Evolutionary conservation across 2,797 vertebrate genomes (phyloP).

Genomic region (Scolopax bukidnonensis): DNA sequence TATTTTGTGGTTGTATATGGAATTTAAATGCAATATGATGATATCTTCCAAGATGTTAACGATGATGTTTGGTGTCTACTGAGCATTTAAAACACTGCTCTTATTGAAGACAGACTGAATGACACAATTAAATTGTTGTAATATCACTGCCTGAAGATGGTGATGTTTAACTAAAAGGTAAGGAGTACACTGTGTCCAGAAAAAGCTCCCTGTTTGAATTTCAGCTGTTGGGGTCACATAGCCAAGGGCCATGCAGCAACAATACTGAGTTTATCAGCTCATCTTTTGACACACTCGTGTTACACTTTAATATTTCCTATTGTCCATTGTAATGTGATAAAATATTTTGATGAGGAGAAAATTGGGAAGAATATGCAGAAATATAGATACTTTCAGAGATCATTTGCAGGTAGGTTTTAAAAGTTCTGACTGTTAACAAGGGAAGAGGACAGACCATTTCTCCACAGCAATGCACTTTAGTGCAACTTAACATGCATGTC

Average conservation of each 20-base stretch:
- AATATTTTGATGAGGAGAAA: background rate
- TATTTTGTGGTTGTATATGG: background rate
- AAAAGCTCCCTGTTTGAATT: background rate
- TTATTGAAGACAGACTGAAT: background rate
- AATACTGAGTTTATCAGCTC: background rate
- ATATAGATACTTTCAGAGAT: background rate
- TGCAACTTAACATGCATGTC: constrained; percentile 3
- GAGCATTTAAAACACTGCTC: background rate
- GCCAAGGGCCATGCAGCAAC: background rate
- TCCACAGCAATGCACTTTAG: background rate
- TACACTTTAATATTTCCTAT: background rate
- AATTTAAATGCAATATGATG: background rate
- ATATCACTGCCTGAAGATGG: background rate
- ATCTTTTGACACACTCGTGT: background rate
- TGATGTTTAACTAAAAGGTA: background rate
- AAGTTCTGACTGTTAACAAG: background rate
- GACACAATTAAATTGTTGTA: background rate
- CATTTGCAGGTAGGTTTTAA: background rate
- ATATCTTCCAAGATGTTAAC: background rate
- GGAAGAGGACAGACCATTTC: constrained; percentile 14
- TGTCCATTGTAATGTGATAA: background rate
- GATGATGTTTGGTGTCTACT: background rate
- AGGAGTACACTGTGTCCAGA: background rate
- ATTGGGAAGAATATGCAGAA: fast-evolving
- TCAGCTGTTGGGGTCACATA: background rate